phyloP scores from a whole-genome alignment of 2,797 vertebrate genomes.

The Ataeniobius toweri region DNA sequence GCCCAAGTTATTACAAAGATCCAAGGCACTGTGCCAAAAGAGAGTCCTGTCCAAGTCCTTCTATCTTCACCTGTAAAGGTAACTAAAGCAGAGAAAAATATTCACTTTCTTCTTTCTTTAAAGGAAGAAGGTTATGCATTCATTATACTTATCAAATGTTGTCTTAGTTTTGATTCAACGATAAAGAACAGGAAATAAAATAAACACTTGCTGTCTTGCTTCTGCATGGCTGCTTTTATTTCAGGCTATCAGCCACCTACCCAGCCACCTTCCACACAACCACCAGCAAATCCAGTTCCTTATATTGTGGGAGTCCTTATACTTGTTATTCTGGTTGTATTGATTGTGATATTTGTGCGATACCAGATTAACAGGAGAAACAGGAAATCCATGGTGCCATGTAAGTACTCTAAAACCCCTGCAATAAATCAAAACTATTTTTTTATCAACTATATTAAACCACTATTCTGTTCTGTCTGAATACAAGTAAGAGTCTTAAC shows the following conservation, averaged over 20 bases:
- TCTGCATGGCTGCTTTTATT: slow-evolving; percentile 23
- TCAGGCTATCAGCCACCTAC: neutral
- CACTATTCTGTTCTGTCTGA: neutral
- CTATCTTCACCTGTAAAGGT: slow-evolving; percentile 36
- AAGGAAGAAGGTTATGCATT: neutral
- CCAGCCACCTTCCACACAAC: fast-evolving
- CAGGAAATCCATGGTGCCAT: neutral
- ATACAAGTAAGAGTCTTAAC: neutral
- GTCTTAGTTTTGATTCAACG: neutral
- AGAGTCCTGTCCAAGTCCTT: fast-evolving
- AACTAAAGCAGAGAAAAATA: neutral
- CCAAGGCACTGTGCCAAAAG: slow-evolving; percentile 9
- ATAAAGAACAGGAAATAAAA: neutral
- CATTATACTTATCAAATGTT: neutral
- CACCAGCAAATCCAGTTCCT: fast-evolving
- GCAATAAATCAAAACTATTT: neutral
- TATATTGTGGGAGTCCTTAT: slow-evolving; percentile 31
- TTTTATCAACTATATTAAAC: neutral
- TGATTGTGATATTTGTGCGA: slow-evolving; percentile 36
- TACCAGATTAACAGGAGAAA: slow-evolving; percentile 14
- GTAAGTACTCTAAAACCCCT: slow-evolving; percentile 39
- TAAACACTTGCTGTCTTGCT: neutral
- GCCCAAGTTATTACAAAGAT: fast-evolving
- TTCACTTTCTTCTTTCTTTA: neutral
- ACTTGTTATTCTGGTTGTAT: slow-evolving; percentile 32